phyloP scores from a whole-genome alignment of 2,797 vertebrate genomes.

The Pangasius larnaudii region DNA sequence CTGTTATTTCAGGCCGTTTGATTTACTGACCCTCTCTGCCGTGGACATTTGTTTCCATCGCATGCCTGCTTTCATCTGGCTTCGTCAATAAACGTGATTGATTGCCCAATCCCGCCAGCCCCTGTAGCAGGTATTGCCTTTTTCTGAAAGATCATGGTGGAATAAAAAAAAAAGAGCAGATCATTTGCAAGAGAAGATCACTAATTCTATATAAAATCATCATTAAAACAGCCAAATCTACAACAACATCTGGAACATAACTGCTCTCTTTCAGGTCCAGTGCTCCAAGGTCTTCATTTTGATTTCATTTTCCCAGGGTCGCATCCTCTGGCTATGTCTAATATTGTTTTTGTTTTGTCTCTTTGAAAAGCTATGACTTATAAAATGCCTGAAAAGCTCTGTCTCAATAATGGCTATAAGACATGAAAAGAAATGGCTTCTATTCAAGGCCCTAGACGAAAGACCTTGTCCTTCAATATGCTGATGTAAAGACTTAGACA shows the following conservation, averaged over 20 bases:
- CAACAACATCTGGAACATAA: slow-evolving; percentile 21
- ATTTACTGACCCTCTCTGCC: slow-evolving; percentile 56
- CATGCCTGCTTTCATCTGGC: slow-evolving; percentile 50
- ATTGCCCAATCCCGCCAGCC: slow-evolving; percentile 51
- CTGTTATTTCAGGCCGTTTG: slow-evolving; percentile 54
- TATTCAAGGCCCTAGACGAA: slow-evolving; percentile 19
- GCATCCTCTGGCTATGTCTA: background rate
- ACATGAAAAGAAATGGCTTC: slow-evolving; percentile 40
- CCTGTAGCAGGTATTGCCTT: slow-evolving; percentile 53
- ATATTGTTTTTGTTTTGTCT: slow-evolving; percentile 39
- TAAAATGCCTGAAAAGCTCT: slow-evolving; percentile 35
- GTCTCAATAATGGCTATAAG: slow-evolving; percentile 12
- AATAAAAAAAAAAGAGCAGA: slow-evolving; percentile 23
- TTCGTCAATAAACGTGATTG: slow-evolving; percentile 59
- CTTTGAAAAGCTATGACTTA: slow-evolving; percentile 22
- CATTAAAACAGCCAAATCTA: slow-evolving; percentile 45
- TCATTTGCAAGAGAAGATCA: slow-evolving; percentile 41
- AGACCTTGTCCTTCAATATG: slow-evolving; percentile 41
- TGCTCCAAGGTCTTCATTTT: slow-evolving; percentile 7
- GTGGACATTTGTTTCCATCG: slow-evolving; percentile 48
- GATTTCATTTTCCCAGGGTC: slow-evolving; percentile 21
- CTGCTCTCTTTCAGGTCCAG: slow-evolving; percentile 40
- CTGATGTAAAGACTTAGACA: slow-evolving; percentile 33
- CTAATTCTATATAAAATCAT: slow-evolving; percentile 52
- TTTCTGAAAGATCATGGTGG: slow-evolving; percentile 53